A percentile compares a stretch with the other conserved stretches of the same genome.
Evolutionary conservation across 1,140 invertebrate genomes (phyloP).

Genomic region (Triops longicaudatus): DNA sequence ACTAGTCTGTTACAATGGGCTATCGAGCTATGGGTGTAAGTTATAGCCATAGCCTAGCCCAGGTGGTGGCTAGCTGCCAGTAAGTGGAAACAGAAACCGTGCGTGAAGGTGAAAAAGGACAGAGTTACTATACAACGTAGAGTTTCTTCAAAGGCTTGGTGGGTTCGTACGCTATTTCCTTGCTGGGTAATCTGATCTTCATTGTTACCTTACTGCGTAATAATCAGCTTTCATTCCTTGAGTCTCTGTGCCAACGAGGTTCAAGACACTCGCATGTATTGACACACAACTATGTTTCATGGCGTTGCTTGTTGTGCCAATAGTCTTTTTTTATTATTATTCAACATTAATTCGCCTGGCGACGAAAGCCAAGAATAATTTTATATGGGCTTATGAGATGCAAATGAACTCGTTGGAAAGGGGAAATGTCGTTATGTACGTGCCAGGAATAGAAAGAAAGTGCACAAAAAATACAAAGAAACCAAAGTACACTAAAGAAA

Average conservation of each 20-base stretch:
- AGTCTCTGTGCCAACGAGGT: too few species aligned
- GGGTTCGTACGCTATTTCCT: too few species aligned
- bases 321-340: too few species aligned
- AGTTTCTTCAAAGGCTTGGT: not conserved
- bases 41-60: not conserved
- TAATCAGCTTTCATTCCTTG: too few species aligned
- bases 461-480: not conserved
- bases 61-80: not conserved
- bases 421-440: not conserved
- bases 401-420: not conserved
- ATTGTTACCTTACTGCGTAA: too few species aligned
- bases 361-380: not conserved
- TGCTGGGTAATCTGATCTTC: too few species aligned
- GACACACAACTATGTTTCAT: too few species aligned
- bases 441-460: not conserved
- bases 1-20: not conserved
- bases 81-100: not conserved
- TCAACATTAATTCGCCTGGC: too few species aligned
- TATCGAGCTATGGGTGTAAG: not conserved
- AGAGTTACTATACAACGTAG: not conserved
- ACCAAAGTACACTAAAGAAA: too few species aligned
- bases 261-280: too few species aligned
- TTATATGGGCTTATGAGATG: too few species aligned
- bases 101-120: slow-evolving; percentile 14
- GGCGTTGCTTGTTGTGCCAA: too few species aligned